Evolutionary conservation across 2,113 vertebrate genomes (phyloP).

Genomic region (Nothoprocta pentlandii): DNA sequence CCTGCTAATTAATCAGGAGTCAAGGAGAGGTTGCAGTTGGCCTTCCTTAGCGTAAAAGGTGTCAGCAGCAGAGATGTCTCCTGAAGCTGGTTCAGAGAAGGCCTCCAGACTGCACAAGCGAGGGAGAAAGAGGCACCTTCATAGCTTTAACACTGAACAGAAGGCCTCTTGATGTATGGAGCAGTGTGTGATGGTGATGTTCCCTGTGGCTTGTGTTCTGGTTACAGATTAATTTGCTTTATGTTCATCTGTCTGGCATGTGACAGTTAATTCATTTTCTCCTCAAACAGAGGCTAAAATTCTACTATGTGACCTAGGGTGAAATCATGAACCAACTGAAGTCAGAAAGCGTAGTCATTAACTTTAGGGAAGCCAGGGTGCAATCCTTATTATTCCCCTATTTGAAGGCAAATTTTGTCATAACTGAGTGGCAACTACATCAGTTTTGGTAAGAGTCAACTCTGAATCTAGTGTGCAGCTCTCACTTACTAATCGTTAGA

Average conservation of each 20-base stretch:
- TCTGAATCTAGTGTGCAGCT: background rate
- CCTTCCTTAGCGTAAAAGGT: background rate
- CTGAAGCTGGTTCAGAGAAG: conserved; percentile 16
- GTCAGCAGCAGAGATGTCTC: background rate
- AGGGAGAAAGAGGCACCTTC: conserved; percentile 39
- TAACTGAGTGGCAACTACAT: background rate
- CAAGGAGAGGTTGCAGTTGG: background rate
- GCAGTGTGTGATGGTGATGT: conserved; percentile 7
- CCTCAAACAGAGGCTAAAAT: conserved; percentile 55
- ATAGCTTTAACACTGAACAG: conserved; percentile 7
- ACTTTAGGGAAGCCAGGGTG: background rate
- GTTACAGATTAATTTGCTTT: conserved; percentile 67
- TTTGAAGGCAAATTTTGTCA: background rate
- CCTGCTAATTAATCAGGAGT: conserved; percentile 22
- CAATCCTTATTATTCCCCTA: background rate
- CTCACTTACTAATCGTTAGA: background rate
- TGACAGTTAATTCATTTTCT: conserved; percentile 78
- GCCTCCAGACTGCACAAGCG: background rate
- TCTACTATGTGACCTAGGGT: conserved; percentile 28
- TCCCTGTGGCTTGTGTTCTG: conserved; percentile 66
- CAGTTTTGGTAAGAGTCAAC: background rate
- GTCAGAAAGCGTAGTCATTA: background rate
- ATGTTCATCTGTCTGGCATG: conserved; percentile 70
- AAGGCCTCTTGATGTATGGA: conserved; percentile 54
- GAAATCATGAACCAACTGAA: background rate